Base-by-base conservation (phyloP, 2,888 invertebrate species). In the Hirtodrosophila alboralis region DNA sequence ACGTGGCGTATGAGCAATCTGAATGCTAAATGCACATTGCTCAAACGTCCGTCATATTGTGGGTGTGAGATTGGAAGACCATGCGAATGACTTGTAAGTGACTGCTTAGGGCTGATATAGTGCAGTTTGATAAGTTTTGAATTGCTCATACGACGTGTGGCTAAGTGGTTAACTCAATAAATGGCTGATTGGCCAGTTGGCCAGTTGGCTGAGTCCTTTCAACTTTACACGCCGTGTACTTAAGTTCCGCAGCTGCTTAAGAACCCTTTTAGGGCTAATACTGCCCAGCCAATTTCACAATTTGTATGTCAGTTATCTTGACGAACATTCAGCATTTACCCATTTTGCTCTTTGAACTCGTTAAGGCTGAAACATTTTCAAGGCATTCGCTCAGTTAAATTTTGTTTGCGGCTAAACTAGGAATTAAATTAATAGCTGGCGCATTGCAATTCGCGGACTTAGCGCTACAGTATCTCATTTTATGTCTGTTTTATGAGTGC, bases 361-460 rank as follows among this genome's bases (percentile, higher is more conserved):
- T 57, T 52, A 48, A 59, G 59, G 43, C 30, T 38, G 38, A 13
- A 30, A 30, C 56, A 56, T 58, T 73, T 61, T 52, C 28, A 16
- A 28, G 26, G 37, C 23, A 47, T 62, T 47, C 72, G 60, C 72
- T 52, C 69, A 30, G 60, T 69, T 69, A 56, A 52, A 72, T 69
- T 69, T 72, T 37, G 56, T 43, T 30, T 18, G 13, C 27, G 10
- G 31, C 36, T 52, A 49, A 51, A 52, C 45, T 41, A 43, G 67
- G 78, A 74, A 74, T 84, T 64, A 81, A 78, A 77, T 81, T 73
- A 84, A 78, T 81, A 74, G 78, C 54, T 57, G 51, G 53, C 48
- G 53, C 65, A 60, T 59, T 69, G 81, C 69, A 44, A 69, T 65
- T 65, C 76, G 54, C 76, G 51, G 59, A 60, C 63, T 76, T 58